phyloP scores from a whole-genome alignment of 2,113 vertebrate species.

The Leiothrix lutea region DNA sequence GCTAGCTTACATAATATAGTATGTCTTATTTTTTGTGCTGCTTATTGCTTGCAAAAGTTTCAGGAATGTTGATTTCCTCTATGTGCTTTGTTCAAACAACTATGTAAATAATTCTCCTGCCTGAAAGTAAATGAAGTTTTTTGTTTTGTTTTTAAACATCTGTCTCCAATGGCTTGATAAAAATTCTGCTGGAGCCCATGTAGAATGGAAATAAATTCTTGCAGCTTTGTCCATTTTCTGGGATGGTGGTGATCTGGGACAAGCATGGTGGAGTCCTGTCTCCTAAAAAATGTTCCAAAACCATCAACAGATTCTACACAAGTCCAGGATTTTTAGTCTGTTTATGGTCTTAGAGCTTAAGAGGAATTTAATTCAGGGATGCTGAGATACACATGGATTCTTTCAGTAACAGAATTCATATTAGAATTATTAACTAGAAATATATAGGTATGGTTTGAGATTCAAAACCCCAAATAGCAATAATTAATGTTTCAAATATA shows the following conservation, averaged over 20 bases:
- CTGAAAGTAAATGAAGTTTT: not conserved
- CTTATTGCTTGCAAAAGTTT: not conserved
- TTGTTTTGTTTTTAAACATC: not conserved
- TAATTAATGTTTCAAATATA: not conserved
- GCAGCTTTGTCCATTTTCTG: not conserved
- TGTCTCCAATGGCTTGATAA: not conserved
- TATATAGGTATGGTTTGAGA: not conserved
- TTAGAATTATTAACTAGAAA: not conserved
- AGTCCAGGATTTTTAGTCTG: not conserved
- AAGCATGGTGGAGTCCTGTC: not conserved
- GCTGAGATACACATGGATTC: rapidly evolving
- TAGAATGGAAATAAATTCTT: not conserved
- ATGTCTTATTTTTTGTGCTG: not conserved
- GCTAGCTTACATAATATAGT: not conserved
- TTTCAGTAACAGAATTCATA: not conserved
- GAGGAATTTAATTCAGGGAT: not conserved
- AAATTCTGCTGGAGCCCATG: not conserved
- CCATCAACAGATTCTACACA: not conserved
- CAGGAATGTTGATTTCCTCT: not conserved
- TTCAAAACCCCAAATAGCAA: not conserved
- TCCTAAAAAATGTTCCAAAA: not conserved
- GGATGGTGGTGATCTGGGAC: not conserved
- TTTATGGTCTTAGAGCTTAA: not conserved
- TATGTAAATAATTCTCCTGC: not conserved
- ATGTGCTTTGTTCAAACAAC: not conserved